Base-by-base conservation (phyloP, 2,888 invertebrate species). In the Psylliodes chrysocephalus region DNA sequence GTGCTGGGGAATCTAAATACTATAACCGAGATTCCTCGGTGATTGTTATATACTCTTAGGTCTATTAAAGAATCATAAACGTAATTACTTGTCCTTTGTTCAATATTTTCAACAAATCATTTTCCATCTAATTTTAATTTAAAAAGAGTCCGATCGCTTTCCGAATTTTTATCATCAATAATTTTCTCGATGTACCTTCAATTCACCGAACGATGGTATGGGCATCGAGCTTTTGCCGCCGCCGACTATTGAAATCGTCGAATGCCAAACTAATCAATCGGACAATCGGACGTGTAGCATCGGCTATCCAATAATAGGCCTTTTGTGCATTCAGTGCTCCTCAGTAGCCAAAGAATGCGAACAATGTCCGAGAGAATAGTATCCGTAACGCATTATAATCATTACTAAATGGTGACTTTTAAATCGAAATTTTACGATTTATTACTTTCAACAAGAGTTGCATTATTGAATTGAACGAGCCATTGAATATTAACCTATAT, bases 201-300 rank as follows among this genome's bases (percentile, higher is more conserved):
- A 7, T 33, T 33, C n/a, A n/a, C 10, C 10, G n/a, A n/a, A 33
- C 33, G 33, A 33, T 33, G 4, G 33, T n/a, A n/a, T 33, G 6
- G 33, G 33, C 33, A 33, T 33, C 33, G 33, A n/a, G n/a, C 2
- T 33, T 4, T 33, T 4, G 6, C n/a, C 33, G 33, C 33, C 33
- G n/a, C 2, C 33, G 38, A 2, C 22, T 15, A 54, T 44, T 55
- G 44, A 42, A 12, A 55, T 42, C 17, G 30, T 55, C 54, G 42
- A 42, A 55, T 42, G 30, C 54, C 54, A 30, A 30, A 28, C 42
- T 15, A 42, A 55, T 55, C 54, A 55, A 55, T 55, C 42, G 44
- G 42, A 42, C 54, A 54, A 54, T 54, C 54, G 42, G 38, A 44
- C 54, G 42, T 54, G 54, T 22, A 54, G 54, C 54, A 42, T 28